Evolutionary conservation across 2,113 vertebrate species (phyloP), one percentile per base, ranked within the genome.

Genomic region (Pipra filicauda): DNA sequence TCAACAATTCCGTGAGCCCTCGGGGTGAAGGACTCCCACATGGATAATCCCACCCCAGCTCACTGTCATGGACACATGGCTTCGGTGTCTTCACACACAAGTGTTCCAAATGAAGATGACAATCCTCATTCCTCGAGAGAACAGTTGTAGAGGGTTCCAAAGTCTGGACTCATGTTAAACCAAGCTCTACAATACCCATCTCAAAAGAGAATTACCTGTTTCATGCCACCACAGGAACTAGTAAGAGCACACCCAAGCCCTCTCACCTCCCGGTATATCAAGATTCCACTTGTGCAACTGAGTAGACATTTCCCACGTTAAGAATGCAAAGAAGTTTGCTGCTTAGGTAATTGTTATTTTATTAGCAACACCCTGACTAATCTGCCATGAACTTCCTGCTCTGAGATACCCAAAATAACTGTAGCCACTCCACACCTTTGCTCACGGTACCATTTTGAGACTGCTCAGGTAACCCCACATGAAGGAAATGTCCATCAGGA

Each of bases 11-110:
- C 4, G 26, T 8, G 41, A 87, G 69, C 11, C 7, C 8, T 5
- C 1, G 1, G 24, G 8, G 3, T 24, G 43, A 48, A 48, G 31
- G 10, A 77, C 49, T 39, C 28, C 54, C 39, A n/a, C 15, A 4
- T 11, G 19, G 24, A 28, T 12, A 39, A 39, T 21, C n/a, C 43
- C 62, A 33, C 43, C 44, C 11, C 28, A 64, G 31, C 30, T 18
- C 5, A 52, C 31, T 30, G n/a, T 3, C 58, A 51, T 0, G 0
- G 37, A 69, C 19, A 46, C 15, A 18, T n/a, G 49, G 58, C 19
- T 89, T 46, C 73, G 19, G 26, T 28, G 30, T n/a, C 39, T 69
- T 73, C 59, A 46, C 2, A 12, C 11, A 30, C 27, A 62, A 17
- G 41, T 4, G 13, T 71, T 75, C 71, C 46, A 79, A 71, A 39